Percentiles rank a stretch among this genome's conserved stretches.
These are phyloP conservation scores for Tragelaphus strepsiceros DNA, from an alignment of 2,113 vertebrate genomes.

Conservation along the genomic window DNA sequence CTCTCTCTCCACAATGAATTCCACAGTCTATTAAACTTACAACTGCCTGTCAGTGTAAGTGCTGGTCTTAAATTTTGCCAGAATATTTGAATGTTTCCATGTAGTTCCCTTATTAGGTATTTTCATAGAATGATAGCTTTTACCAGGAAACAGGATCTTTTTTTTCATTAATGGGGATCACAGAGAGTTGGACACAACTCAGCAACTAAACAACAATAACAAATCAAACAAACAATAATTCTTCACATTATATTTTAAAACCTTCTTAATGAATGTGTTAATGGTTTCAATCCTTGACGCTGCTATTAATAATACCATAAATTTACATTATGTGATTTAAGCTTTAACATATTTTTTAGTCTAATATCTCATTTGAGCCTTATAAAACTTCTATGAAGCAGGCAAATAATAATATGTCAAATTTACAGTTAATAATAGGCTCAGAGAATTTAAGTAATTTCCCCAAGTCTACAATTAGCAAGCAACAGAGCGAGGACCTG, in stretches of 20 bases:
- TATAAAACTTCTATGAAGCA: neutral
- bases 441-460: neutral
- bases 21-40: constrained; percentile 3
- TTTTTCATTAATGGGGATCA: neutral
- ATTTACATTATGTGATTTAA: neutral
- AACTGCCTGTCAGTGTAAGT: neutral
- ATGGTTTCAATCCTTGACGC: neutral
- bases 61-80: constrained; percentile 17
- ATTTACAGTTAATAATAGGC: neutral
- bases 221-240: neutral
- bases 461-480: neutral
- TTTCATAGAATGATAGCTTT: neutral
- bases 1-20: neutral
- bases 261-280: neutral
- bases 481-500: neutral
- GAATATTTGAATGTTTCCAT: neutral
- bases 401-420: neutral
- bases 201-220: neutral
- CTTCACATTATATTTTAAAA: neutral
- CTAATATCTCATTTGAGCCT: neutral
- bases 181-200: neutral
- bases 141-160: neutral
- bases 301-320: neutral
- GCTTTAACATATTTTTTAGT: constrained; percentile 20
- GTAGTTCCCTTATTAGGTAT: neutral